Evolutionary conservation across 2,113 vertebrate species (phyloP).

Genomic region (Chlorodrepanis virens): DNA sequence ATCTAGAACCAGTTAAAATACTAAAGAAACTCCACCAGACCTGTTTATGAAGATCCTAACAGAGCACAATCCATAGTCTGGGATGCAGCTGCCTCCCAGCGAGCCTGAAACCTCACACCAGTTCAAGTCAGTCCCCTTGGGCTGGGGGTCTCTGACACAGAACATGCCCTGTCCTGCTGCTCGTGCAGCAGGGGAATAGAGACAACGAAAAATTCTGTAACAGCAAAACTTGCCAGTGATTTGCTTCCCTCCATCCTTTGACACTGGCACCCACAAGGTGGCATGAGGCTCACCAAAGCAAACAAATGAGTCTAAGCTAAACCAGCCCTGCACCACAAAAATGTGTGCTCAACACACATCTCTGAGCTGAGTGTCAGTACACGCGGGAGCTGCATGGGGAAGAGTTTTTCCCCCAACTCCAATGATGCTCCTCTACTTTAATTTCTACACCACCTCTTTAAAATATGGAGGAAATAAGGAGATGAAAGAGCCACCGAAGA

Average conservation of each 20-base stretch:
- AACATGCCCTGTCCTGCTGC: neutral
- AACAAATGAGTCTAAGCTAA: neutral
- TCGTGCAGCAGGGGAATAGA: neutral
- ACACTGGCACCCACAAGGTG: neutral
- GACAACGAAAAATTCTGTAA: neutral
- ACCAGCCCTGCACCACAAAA: neutral
- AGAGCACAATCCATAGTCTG: neutral
- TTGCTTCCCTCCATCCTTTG: neutral
- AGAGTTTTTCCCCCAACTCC: rapidly evolving
- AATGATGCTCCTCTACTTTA: neutral
- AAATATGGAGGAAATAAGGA: neutral
- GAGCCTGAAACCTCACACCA: neutral
- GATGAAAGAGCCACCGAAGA: neutral
- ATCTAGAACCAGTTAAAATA: slow-evolving; percentile 39
- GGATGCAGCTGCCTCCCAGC: neutral
- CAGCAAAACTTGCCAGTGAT: neutral
- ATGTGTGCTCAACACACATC: neutral
- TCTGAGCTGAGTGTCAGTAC: rapidly evolving
- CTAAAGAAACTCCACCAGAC: neutral
- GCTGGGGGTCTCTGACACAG: neutral
- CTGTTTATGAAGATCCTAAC: neutral
- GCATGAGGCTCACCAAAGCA: neutral
- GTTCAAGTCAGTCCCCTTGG: rapidly evolving
- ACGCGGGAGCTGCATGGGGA: rapidly evolving
- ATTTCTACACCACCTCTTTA: neutral